These are phyloP conservation scores for Atopsyche davidsoni DNA, from an alignment of 1,140 invertebrate genomes.

Conservation along the genomic window DNA sequence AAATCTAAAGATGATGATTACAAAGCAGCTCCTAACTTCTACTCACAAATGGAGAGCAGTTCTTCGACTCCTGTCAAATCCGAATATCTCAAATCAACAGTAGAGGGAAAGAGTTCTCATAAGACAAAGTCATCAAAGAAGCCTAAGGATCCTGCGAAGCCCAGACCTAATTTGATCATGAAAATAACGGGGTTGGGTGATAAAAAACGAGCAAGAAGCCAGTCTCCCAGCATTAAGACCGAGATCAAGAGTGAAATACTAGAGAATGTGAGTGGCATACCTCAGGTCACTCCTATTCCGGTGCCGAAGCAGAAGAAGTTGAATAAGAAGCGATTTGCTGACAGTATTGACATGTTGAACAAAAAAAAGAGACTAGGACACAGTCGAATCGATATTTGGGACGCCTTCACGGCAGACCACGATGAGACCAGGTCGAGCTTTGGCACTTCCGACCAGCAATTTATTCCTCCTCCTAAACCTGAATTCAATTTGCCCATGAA, in stretches of 20 bases:
- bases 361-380: conserved; percentile 8
- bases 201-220: conserved; percentile 16
- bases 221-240: neutral
- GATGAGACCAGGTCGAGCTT: conserved; percentile 28
- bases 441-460: conserved; percentile 11
- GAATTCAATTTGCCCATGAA: neutral
- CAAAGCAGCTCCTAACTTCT: neutral
- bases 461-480: neutral
- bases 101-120: conserved; percentile 1
- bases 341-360: conserved; percentile 4
- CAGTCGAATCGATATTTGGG: neutral
- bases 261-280: too few relatives aligned
- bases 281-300: neutral
- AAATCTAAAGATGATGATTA: neutral
- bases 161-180: too few relatives aligned
- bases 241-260: neutral
- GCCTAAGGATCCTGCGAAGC: neutral
- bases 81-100: conserved; percentile 9
- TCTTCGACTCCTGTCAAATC: conserved; percentile 5
- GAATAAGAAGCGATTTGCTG: conserved; percentile 8
- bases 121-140: neutral
- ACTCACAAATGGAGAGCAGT: conserved; percentile 2
- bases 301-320: conserved; percentile 5
- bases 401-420: conserved; percentile 11
- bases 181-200: neutral